Percentiles rank a stretch among this genome's conserved stretches.
These are phyloP conservation scores for Aethes cnicana DNA, from an alignment of 2,888 invertebrate genomes.

Conservation along the genomic window DNA sequence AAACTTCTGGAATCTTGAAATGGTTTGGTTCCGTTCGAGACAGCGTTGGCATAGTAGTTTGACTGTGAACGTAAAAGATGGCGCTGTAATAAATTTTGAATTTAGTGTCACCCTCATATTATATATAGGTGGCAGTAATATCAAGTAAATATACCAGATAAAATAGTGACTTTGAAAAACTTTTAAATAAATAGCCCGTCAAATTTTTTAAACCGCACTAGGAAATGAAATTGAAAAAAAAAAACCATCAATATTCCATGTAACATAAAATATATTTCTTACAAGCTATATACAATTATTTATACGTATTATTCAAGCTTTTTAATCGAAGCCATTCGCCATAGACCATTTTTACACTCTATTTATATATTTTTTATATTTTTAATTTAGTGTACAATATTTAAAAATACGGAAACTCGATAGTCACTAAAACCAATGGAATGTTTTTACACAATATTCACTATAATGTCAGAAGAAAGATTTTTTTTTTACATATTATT, in stretches of 20 bases:
- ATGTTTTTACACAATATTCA: neutral
- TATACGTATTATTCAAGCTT: conserved; percentile 28
- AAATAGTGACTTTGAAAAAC: too few species aligned
- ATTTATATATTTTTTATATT: conserved; percentile 1
- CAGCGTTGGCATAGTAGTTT: neutral
- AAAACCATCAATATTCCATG: conserved; percentile 36
- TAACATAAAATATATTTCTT: conserved; percentile 61
- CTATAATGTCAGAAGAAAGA: neutral
- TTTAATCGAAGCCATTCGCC: conserved; percentile 35
- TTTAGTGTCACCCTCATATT: too few species aligned
- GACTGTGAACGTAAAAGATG: neutral
- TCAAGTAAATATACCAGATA: too few species aligned
- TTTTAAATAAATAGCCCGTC: too few species aligned
- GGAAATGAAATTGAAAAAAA: too few species aligned
- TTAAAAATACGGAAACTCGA: neutral
- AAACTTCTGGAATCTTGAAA: neutral
- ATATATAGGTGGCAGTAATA: too few species aligned
- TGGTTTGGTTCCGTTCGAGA: too few species aligned
- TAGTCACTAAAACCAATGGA: neutral
- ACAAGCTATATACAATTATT: conserved; percentile 47
- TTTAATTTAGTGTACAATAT: conserved; percentile 2
- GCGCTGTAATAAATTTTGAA: neutral
- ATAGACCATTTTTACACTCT: conserved; percentile 30
- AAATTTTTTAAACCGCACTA: too few species aligned
- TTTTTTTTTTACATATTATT: too few species aligned